Evolutionary conservation across 2,113 vertebrate species (phyloP).

Genomic region (Ranitomeya imitator): DNA sequence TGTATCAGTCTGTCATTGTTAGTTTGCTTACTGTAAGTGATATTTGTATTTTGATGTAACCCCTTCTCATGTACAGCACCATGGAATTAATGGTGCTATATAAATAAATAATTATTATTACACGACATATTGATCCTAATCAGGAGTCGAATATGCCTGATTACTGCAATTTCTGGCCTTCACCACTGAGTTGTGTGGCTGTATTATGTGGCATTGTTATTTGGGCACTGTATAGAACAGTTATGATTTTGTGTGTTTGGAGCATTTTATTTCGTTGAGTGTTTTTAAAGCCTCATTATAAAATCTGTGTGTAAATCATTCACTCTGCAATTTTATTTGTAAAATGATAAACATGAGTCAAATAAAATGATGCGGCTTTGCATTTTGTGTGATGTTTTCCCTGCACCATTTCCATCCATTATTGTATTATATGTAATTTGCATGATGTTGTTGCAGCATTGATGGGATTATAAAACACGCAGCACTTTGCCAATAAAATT

Average conservation of each 20-base stretch:
- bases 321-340: not conserved
- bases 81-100: too few relatives aligned
- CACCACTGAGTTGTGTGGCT: too few relatives aligned
- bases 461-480: not conserved
- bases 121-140: too few relatives aligned
- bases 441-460: not conserved
- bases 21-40: too few relatives aligned
- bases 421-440: not conserved
- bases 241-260: not conserved
- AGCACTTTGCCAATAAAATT: constrained; percentile 6
- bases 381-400: not conserved
- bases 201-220: not conserved
- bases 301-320: not conserved
- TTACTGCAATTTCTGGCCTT: too few relatives aligned
- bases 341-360: not conserved
- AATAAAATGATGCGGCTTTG: not conserved
- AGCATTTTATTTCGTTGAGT: not conserved
- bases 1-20: too few relatives aligned
- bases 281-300: not conserved
- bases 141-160: too few relatives aligned
- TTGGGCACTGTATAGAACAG: not conserved
- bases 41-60: too few relatives aligned
- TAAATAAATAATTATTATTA: too few relatives aligned
- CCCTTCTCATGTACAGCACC: too few relatives aligned
- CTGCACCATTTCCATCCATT: not conserved